phyloP scores from a whole-genome alignment of 2,113 vertebrate genomes.

The Ageneiosus marmoratus region DNA sequence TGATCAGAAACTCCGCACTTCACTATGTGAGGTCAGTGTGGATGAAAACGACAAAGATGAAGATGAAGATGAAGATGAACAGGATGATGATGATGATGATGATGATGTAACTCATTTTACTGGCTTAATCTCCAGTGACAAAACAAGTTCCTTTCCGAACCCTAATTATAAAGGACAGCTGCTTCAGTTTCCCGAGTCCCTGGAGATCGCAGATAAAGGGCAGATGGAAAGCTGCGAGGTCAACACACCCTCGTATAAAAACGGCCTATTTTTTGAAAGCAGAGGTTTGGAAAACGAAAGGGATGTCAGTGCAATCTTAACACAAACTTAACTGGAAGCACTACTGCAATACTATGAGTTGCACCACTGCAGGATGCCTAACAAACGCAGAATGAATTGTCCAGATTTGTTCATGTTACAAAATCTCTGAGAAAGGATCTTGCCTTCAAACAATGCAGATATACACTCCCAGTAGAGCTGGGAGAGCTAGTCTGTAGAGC shows the following conservation, averaged over 20 bases:
- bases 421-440: background rate
- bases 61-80: background rate
- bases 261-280: conserved; percentile 44
- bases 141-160: conserved; percentile 37
- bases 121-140: background rate
- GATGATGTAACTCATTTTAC: conserved; percentile 12
- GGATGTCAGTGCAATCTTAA: conserved; percentile 24
- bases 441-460: background rate
- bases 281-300: conserved; percentile 17
- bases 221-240: conserved; percentile 30
- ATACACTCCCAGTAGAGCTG: too few relatives aligned
- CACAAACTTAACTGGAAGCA: background rate
- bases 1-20: conserved; percentile 27
- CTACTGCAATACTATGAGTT: background rate
- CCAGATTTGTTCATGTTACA: background rate
- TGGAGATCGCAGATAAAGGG: background rate
- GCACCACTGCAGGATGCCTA: background rate
- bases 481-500: too few relatives aligned
- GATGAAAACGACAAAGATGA: conserved; percentile 36
- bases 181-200: conserved; percentile 12
- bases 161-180: conserved; percentile 51
- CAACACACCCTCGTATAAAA: conserved; percentile 35
- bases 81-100: background rate
- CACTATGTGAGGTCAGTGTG: conserved; percentile 21
- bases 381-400: background rate